Conservation (phyloP, 2,888 invertebrate genomes). For the Idaea straminata region DNA sequence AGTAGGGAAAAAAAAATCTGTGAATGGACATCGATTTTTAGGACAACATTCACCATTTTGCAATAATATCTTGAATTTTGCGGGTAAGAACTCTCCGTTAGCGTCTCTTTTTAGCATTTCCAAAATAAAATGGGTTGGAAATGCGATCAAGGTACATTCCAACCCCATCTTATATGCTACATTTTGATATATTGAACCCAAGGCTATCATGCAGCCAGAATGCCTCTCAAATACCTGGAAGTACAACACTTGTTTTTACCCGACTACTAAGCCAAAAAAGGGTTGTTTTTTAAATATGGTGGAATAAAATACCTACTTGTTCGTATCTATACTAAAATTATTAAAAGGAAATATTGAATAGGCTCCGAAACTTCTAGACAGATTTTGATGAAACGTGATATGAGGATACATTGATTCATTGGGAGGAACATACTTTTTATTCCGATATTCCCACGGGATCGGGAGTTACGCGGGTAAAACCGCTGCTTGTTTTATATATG, state of each 20-base stretch:
- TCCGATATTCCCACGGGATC: no score
- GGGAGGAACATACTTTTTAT: no score
- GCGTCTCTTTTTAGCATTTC: conserved; percentile 46
- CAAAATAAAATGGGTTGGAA: conserved; percentile 59
- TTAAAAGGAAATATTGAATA: no score
- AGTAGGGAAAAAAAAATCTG: conserved; percentile 14
- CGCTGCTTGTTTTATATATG: neutral
- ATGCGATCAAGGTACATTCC: conserved; percentile 49
- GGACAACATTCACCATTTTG: conserved; percentile 43
- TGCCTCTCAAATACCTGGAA: conserved; percentile 49
- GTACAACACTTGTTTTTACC: conserved; percentile 2
- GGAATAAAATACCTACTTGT: no score
- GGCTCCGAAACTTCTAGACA: no score
- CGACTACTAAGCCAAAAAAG: no score
- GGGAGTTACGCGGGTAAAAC: no score
- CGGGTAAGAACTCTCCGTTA: conserved; percentile 6
- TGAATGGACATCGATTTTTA: conserved; percentile 53
- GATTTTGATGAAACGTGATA: no score
- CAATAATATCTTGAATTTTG: conserved; percentile 47
- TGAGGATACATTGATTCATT: no score
- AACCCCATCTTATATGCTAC: conserved; percentile 55
- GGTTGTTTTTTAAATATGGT: no score
- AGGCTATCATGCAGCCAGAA: conserved; percentile 43
- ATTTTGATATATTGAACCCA: conserved; percentile 53
- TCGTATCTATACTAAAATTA: no score